Evolutionary conservation across 2,113 vertebrate genomes (phyloP).

Genomic region (Caloenas nicobarica): DNA sequence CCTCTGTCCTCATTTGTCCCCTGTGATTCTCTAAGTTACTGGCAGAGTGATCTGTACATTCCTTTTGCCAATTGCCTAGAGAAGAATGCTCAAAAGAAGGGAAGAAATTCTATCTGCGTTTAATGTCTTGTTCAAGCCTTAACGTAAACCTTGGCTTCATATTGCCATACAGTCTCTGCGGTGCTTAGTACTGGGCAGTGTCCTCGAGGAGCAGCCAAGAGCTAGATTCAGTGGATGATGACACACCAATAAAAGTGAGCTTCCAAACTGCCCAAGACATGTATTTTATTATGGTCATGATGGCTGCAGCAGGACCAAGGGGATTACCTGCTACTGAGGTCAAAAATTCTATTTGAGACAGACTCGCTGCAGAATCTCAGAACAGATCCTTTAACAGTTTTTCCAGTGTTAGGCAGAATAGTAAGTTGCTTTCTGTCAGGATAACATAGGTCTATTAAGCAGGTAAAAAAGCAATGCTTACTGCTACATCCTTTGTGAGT

Average conservation of each 20-base stretch:
- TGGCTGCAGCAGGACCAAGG: background rate
- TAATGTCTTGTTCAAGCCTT: background rate
- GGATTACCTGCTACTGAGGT: background rate
- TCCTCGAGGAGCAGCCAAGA: constrained; percentile 41
- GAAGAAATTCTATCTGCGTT: background rate
- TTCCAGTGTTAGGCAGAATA: background rate
- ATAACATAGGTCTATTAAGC: background rate
- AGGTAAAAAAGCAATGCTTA: background rate
- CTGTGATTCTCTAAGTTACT: background rate
- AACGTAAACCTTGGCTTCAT: background rate
- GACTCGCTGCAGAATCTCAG: background rate
- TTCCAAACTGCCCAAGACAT: background rate
- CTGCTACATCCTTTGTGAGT: background rate
- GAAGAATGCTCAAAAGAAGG: background rate
- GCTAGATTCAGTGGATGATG: constrained; percentile 22
- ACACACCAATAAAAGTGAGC: constrained; percentile 5
- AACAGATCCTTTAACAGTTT: background rate
- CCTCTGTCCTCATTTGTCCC: background rate
- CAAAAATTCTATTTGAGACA: background rate
- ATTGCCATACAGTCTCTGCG: background rate
- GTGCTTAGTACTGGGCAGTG: background rate
- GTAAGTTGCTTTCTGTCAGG: background rate
- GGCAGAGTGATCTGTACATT: background rate
- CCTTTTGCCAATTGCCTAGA: background rate
- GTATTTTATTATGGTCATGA: background rate